phyloP scores from a whole-genome alignment of 2,113 vertebrate genomes.

The Orientallactaga bullata region DNA sequence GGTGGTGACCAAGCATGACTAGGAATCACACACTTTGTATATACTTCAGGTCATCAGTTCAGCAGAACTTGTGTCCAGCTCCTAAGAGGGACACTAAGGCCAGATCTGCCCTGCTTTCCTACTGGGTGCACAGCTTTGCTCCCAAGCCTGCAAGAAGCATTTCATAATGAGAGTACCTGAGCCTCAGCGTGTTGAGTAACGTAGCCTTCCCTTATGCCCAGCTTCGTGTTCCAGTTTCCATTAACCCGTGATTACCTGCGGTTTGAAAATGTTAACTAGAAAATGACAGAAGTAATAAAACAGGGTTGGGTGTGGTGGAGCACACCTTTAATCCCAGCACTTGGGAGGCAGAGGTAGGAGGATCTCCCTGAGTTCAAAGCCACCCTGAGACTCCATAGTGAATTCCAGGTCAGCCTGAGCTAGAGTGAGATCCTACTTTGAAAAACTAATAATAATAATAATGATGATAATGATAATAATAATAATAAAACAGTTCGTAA shows the following conservation, averaged over 20 bases:
- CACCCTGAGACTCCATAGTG: too few relatives aligned
- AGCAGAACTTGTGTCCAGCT: neutral
- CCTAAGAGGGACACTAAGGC: neutral
- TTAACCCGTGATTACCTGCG: neutral
- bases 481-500: neutral
- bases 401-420: too few relatives aligned
- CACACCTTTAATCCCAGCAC: too few relatives aligned
- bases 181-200: neutral
- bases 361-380: too few relatives aligned
- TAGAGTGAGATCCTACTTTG: too few relatives aligned
- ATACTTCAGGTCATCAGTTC: neutral
- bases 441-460: too few relatives aligned
- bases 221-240: neutral
- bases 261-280: neutral
- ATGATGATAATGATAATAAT: too few relatives aligned
- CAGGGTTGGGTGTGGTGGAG: too few relatives aligned
- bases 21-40: too few relatives aligned
- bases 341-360: too few relatives aligned
- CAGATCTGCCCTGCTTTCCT: neutral
- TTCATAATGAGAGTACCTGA: neutral
- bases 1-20: rapidly evolving
- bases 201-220: too few relatives aligned
- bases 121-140: neutral
- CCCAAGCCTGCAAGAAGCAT: rapidly evolving
- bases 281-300: neutral